Conservation (phyloP, 2,888 invertebrate genomes). For the Volucella bombylans region DNA sequence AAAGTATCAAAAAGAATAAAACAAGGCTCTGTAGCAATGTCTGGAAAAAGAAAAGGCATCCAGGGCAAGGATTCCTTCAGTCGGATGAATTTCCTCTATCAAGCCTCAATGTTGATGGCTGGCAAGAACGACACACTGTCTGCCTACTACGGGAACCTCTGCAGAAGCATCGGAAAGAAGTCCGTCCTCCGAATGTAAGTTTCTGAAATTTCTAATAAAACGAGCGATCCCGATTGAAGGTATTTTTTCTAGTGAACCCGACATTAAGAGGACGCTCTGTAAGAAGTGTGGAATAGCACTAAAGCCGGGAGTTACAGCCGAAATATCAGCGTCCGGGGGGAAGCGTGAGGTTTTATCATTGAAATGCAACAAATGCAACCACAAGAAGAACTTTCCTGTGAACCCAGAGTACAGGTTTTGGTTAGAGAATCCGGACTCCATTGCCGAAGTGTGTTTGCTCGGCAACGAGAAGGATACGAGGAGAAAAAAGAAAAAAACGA, state of each 20-base stretch:
- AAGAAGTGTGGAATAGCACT: constrained; percentile 79
- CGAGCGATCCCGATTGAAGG: constrained; percentile 2
- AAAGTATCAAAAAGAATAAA: too few relatives aligned
- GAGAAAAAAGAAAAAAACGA: constrained; percentile 3
- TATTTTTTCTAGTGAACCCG: constrained; percentile 78
- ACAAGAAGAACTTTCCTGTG: constrained; percentile 77
- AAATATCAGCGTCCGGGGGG: constrained; percentile 69
- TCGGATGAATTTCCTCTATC: constrained; percentile 82
- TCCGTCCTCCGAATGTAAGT: constrained; percentile 80
- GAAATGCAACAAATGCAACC: constrained; percentile 78
- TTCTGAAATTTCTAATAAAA: neutral
- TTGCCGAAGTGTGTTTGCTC: constrained; percentile 74
- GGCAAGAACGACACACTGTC: constrained; percentile 78
- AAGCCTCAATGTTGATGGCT: constrained; percentile 81
- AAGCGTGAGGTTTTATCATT: constrained; percentile 71
- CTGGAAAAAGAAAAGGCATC: constrained; percentile 49
- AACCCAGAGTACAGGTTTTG: constrained; percentile 79
- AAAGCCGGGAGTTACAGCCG: constrained; percentile 79
- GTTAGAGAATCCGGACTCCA: constrained; percentile 79
- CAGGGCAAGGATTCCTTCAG: constrained; percentile 78
- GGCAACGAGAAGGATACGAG: neutral
- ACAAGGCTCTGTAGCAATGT: constrained; percentile 16
- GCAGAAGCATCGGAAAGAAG: constrained; percentile 80
- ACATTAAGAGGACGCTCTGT: constrained; percentile 80
- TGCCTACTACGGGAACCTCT: constrained; percentile 80